A percentile compares a stretch with the other conserved stretches of the same genome.
Evolutionary conservation across 2,113 vertebrate genomes (phyloP).

Genomic region (Myocastor coypus): DNA sequence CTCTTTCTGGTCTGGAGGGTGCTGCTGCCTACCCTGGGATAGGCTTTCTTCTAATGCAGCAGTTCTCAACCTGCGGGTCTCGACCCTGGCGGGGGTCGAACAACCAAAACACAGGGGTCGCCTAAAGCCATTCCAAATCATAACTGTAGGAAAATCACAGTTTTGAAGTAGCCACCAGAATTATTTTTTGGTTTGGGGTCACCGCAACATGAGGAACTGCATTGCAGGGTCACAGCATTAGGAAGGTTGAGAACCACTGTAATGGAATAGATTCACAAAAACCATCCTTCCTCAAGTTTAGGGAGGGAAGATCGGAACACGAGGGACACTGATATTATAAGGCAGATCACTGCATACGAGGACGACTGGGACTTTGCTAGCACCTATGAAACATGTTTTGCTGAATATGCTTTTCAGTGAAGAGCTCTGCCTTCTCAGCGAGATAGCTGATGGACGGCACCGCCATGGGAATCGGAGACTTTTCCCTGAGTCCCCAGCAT

Average conservation of each 20-base stretch:
- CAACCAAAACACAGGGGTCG: too few relatives aligned
- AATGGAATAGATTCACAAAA: background rate
- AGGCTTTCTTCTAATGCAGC: background rate
- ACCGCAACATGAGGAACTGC: too few relatives aligned
- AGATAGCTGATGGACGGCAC: background rate
- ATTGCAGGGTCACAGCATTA: too few relatives aligned
- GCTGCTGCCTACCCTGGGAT: background rate
- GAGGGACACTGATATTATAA: background rate
- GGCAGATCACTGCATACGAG: background rate
- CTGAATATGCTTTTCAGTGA: background rate
- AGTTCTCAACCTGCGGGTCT: too few relatives aligned
- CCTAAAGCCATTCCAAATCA: too few relatives aligned
- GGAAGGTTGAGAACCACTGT: too few relatives aligned
- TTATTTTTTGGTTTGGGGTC: too few relatives aligned
- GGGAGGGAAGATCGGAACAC: background rate
- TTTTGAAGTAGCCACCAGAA: too few relatives aligned
- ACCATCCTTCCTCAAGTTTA: background rate
- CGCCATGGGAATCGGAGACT: background rate
- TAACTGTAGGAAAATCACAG: too few relatives aligned
- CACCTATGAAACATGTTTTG: background rate
- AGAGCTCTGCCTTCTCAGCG: background rate
- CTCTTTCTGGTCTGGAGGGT: background rate
- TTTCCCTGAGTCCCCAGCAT: background rate
- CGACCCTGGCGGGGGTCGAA: too few relatives aligned
- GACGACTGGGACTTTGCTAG: background rate